Base-by-base conservation (phyloP, 2,113 vertebrate species). In the Leptosomus discolor region DNA sequence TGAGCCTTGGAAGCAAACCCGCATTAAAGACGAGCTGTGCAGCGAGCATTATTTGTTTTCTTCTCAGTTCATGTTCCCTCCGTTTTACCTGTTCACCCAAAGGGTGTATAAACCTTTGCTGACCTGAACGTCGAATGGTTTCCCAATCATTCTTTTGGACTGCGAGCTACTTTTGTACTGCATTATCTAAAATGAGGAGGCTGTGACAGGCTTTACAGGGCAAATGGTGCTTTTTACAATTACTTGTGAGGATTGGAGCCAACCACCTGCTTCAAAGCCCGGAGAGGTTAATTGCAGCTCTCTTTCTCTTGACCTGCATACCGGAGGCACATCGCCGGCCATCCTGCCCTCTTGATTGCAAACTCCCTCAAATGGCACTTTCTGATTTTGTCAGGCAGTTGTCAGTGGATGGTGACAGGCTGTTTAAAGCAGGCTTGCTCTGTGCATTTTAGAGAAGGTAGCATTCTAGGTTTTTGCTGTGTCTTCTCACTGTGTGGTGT, bases 151-250 rank as follows among this genome's bases (percentile, higher is more conserved):
- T 74, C 75, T 57, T 60, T 67, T 48, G 63, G 77, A 1, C 24
- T 50, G 45, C 26, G 43, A 5, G 46, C 69, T 81, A 4, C 76
- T 80, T 81, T 69, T 73, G 58, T 24, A 8, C 85, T 50, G 73
- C 67, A 46, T 91, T 64, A 87, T 67, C 63, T 75, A 56, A 93
- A 93, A 19, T 1, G 27, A 92, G 80, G 76, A 45, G 85, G 82
- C 78, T 74, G 78, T 61, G 85, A 76, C 85, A 70, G 29, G 5
- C 64, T 37, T 51, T 32, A 9, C 83, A 76, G 83, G 80, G 76
- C 63, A 88, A 91, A 64, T n/a, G 84, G 85, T 91, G 83, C 89
- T 73, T 94, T 93, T 75, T 21, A 86, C 95, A 92, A 75, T 92
- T 84, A 48, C 88, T 61, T 46, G 68, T 36, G 79, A 65, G 90